These are phyloP conservation scores for Budorcas taxicolor DNA, from an alignment of 2,113 vertebrate genomes.

Conservation along the genomic window DNA sequence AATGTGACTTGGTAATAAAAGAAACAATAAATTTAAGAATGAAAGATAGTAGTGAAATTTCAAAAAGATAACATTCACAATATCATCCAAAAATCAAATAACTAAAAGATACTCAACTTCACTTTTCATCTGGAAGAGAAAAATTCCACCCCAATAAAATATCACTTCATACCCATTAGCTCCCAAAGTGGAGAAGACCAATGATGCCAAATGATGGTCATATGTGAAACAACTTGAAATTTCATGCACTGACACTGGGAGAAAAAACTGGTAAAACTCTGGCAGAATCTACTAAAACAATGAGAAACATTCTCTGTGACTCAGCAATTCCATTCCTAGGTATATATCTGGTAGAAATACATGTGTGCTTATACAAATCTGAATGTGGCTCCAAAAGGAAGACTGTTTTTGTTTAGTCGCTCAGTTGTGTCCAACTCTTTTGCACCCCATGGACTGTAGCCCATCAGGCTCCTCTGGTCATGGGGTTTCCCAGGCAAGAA, in stretches of 20 bases:
- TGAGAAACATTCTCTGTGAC: neutral
- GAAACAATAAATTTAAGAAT: neutral
- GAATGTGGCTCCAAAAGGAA: neutral
- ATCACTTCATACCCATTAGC: neutral
- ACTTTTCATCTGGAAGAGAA: neutral
- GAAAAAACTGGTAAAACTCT: neutral
- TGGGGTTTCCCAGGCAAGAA: neutral
- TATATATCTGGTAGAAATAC: neutral
- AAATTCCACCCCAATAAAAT: neutral
- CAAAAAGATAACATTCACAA: neutral
- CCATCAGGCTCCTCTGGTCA: neutral
- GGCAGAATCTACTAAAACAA: neutral
- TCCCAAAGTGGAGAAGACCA: neutral
- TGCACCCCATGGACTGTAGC: neutral
- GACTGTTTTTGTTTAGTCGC: neutral
- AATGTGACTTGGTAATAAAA: neutral
- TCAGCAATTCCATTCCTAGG: neutral
- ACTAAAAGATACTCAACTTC: neutral
- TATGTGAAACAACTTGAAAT: neutral
- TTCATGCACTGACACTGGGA: neutral
- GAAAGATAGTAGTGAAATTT: neutral
- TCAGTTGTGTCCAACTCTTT: neutral
- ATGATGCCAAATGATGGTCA: neutral
- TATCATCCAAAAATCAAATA: neutral
- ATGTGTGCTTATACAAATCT: neutral